Base-by-base conservation (phyloP, 2,888 invertebrate species). In the Lucinisca nassula region DNA sequence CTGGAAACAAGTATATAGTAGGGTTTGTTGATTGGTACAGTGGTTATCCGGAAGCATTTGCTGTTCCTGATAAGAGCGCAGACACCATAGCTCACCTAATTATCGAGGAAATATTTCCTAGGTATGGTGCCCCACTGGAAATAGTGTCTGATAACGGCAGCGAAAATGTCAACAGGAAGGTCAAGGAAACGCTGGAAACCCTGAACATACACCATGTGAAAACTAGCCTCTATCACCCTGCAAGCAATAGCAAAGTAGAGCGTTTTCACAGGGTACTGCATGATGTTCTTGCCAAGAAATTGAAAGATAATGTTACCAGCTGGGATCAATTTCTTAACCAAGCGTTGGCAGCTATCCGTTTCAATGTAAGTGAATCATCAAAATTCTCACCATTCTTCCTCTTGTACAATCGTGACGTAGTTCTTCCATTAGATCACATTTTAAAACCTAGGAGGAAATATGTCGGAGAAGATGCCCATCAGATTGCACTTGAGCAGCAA, bases 1-100 rank as follows among this genome's bases (percentile, higher is more conserved):
- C 80, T 21, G 84, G 84, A 24, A 86, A 87, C 27, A 84, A 73
- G 70, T 77, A 87, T 61, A 83, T 88, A 37, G 24, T 90, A 3
- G 30, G 32, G 37, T 81, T 90, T 55, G 32, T 85, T 21, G 82
- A 81, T 70, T 4, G 37, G 21, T 79, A 49, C 37, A 75, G 38
- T 32, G 79, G 84, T 0, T 90, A 61, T 45, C 21, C 40, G 32
- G 79, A 73, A 17, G 45, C 74, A 0, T 79, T 73, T 45, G 55
- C 76, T 27, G 86, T 86, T 4, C 58, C 78, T 35, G 79, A 82
- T 73, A 87, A n/a, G n/a, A n/a, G n/a, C n/a, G n/a, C n/a, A n/a
- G n/a, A n/a, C n/a, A n/a, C n/a, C n/a, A n/a, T n/a, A n/a, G n/a
- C n/a, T n/a, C n/a, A n/a, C n/a, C n/a, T n/a, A n/a, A n/a, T n/a